Evolutionary conservation across 2,888 invertebrate species (phyloP), one percentile per base, ranked within the genome.

Genomic region (Sminthurides aquaticus): DNA sequence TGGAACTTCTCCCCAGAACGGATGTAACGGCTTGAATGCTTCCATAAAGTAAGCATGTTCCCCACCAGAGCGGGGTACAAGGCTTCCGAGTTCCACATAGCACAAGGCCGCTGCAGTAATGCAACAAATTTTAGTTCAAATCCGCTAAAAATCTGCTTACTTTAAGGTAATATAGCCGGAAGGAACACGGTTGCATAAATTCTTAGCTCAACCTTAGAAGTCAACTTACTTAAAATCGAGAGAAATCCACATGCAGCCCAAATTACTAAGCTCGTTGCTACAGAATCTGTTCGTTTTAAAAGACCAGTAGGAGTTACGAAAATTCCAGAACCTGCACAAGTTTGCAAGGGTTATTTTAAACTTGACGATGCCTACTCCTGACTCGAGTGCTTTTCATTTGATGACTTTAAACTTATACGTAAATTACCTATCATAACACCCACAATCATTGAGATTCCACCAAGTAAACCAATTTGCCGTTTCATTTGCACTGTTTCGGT

Each of bases 391-490:
- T n/a, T n/a, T n/a, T n/a, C n/a, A n/a, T n/a, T n/a, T n/a, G n/a
- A n/a, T n/a, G n/a, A n/a, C n/a, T n/a, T n/a, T n/a, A n/a, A n/a
- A n/a, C n/a, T n/a, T n/a, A n/a, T n/a, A n/a, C n/a, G n/a, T n/a
- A n/a, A n/a, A n/a, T n/a, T n/a, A 91, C 94, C 95, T 79, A 96
- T 96, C 95, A 95, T 96, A 75, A 95, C 95, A 78, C 95, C 95
- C 77, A 95, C 94, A 84, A 95, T 96, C 88, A 96, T 87, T 87
- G 94, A 93, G 86, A 93, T 91, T 87, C 95, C 95, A 89, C 93
- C 93, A 88, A 94, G 84, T 87, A 95, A 91, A 87, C 95, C 94
- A 87, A 96, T 90, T 89, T 91, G 90, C 88, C 93, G 91, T 90
- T 93, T 88, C 74, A 74, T 72, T 0, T 63, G 67, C 5, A 72